Base-by-base conservation (phyloP, 2,888 invertebrate species). In the Dyspetes luteomarginatus region DNA sequence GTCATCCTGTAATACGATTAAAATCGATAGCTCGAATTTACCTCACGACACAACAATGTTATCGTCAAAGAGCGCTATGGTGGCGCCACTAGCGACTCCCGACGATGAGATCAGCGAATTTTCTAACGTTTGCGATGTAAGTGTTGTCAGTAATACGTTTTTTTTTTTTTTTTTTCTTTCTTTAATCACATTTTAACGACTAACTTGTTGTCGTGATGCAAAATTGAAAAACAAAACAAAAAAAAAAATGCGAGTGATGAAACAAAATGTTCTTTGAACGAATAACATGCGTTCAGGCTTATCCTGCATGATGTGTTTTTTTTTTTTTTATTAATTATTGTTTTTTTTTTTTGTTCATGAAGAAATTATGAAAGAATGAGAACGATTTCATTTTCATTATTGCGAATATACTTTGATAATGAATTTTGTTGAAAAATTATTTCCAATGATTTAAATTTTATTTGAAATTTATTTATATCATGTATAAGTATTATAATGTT, bases 81-180 rank as follows among this genome's bases (percentile, higher is more conserved):
- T 88, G 48, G 90, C 89, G 7, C 91, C 90, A 7, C 84, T 90
- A 4, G 91, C 90, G 7, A 90, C 89, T 26, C 88, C 88, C 28
- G 90, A 90, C 67, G 89, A 90, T 84, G 88, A 89, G 84, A 88
- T 82, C 84, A 89, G 88, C 84, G 89, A 91, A 78, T 87, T 89
- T 82, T 90, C 89, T 87, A 90, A 90, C 85, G 85, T 86, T 73
- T 89, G 86, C 71, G 89, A 90, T 84, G 91, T 92, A 91, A 92
- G 91, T 92, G 84, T 87, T 86, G 84, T 87, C 85, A 82, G 79
- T 75, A 72, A 76, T 81, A 36, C 45, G 24, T 67, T 45, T 71
- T 71, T 30, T 17, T 55, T 56, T 55, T 7, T 58, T 68, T 52
- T 62, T 30, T 28, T 68, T 28, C 15, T 56, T 69, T 22, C n/a